These are phyloP conservation scores for Agonopterix subpropinquella DNA, from an alignment of 2,888 invertebrate species.

Conservation along the genomic window DNA sequence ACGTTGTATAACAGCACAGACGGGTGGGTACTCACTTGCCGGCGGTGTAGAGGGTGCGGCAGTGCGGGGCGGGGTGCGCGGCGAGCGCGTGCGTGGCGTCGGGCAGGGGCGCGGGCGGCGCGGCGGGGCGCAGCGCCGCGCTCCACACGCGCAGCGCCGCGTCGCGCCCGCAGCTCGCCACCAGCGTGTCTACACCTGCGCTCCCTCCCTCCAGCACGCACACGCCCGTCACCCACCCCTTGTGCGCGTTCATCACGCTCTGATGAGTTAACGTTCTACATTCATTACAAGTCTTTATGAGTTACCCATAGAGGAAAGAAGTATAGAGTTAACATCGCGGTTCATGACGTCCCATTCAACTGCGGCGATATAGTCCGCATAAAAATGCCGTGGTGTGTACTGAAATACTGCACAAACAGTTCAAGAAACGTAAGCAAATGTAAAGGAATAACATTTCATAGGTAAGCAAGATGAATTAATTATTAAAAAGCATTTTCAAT, in stretches of 20 bases:
- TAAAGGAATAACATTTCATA: too few relatives aligned
- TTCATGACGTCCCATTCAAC: too few relatives aligned
- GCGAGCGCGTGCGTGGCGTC: constrained; percentile 75
- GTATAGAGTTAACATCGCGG: too few relatives aligned
- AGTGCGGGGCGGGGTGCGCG: constrained; percentile 63
- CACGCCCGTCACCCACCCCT: constrained; percentile 90
- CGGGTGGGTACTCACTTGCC: constrained; percentile 85
- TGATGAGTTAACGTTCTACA: constrained; percentile 12
- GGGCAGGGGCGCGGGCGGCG: constrained; percentile 69
- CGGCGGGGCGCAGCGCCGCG: constrained; percentile 70
- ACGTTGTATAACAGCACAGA: too few relatives aligned
- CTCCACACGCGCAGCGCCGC: constrained; percentile 84
- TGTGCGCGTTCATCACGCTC: constrained; percentile 87
- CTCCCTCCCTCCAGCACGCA: constrained; percentile 31
- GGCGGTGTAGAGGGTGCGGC: constrained; percentile 80
- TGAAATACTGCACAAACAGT: too few relatives aligned
- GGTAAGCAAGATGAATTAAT: too few relatives aligned
- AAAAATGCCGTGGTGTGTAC: too few relatives aligned
- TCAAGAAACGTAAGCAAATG: too few relatives aligned
- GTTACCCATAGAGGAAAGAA: too few relatives aligned
- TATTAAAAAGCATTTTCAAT: too few relatives aligned
- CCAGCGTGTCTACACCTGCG: constrained; percentile 77
- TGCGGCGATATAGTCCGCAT: too few relatives aligned
- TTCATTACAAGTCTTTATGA: too few relatives aligned
- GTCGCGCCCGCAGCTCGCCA: constrained; percentile 87